Evolutionary conservation across 2,797 vertebrate species (phyloP).

Genomic region (Scomberomorus guttatus): DNA sequence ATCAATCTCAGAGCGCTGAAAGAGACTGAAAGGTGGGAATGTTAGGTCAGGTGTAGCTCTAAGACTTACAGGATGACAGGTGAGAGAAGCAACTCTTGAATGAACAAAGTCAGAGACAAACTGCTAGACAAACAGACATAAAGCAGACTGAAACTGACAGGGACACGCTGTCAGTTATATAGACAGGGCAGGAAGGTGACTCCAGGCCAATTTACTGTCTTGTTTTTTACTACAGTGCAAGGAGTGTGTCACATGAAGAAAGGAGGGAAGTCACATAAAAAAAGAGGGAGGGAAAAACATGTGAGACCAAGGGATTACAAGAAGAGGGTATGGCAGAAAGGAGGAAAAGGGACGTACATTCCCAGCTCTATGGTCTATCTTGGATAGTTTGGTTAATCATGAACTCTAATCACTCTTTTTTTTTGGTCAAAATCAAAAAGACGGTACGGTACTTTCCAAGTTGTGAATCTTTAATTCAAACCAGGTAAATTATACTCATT

Average conservation of each 20-base stretch:
- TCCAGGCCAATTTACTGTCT: conserved; percentile 29
- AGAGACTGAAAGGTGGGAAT: background rate
- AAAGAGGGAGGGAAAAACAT: conserved; percentile 38
- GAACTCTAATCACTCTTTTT: conserved; percentile 1
- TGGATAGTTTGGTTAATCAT: conserved; percentile 27
- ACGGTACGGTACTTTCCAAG: background rate
- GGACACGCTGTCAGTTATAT: conserved; percentile 8
- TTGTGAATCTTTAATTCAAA: background rate
- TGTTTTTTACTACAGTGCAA: conserved; percentile 59
- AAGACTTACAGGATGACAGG: conserved; percentile 2
- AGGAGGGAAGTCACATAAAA: conserved; percentile 26
- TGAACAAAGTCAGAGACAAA: conserved; percentile 15
- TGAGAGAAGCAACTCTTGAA: conserved; percentile 1
- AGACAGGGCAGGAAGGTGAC: conserved; percentile 34
- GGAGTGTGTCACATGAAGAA: conserved; percentile 64
- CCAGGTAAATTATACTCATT: background rate
- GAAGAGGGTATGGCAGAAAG: conserved; percentile 16
- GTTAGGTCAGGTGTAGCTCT: background rate
- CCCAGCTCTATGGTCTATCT: background rate
- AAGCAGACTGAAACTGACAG: conserved; percentile 8
- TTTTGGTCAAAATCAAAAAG: conserved; percentile 15
- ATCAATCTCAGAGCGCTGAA: background rate
- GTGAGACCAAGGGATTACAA: conserved; percentile 37
- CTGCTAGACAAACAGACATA: background rate
- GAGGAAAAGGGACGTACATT: conserved; percentile 10